Base-by-base conservation (phyloP, 2,797 vertebrate genomes). In the Macropodus opercularis region DNA sequence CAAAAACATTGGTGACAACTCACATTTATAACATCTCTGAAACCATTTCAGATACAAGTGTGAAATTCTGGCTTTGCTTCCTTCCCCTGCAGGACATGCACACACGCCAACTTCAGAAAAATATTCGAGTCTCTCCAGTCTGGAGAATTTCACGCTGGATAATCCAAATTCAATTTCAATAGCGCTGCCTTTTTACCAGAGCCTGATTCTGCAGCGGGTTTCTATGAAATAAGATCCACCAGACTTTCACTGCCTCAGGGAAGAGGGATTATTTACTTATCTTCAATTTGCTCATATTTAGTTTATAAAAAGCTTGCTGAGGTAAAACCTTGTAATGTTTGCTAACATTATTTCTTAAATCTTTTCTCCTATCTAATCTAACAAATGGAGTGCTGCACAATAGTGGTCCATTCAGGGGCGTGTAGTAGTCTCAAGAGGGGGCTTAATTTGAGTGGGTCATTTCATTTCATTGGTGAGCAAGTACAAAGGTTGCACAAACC, bases 111-210 rank as follows among this genome's bases (percentile, higher is more conserved):
- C 84, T 89, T 88, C 81, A 88, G 86, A 88, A 90, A 89, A 86
- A 91, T 79, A 86, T 79, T 82, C 79, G 57, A 88, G 83, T 85
- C 83, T 89, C 80, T 90, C 85, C 88, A 85, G 85, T 89, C 82
- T 90, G 82, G 83, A 88, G 88, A 92, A 92, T 91, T 92, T 90
- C 89, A 90, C 87, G 89, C 85, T 75, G 78, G 90, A 92, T 91
- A 90, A 92, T 88, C 89, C 87, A 89, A 90, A 93, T 92, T 91
- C 86, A 91, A 90, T 92, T 92, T 89, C 87, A 90, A 90, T 91
- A 87, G 87, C 71, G 38, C 80, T 84, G 84, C 83, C 71, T 86
- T 88, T 83, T 87, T 85, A 86, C 81, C 85, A 88, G 83, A 86
- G 85, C 80, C 61, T 71, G 80, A 89, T 90, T 85, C 87, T 79